These are phyloP conservation scores for Mesorhabditis belari DNA, from an alignment of 2,888 invertebrate species.

Conservation along the genomic window DNA sequence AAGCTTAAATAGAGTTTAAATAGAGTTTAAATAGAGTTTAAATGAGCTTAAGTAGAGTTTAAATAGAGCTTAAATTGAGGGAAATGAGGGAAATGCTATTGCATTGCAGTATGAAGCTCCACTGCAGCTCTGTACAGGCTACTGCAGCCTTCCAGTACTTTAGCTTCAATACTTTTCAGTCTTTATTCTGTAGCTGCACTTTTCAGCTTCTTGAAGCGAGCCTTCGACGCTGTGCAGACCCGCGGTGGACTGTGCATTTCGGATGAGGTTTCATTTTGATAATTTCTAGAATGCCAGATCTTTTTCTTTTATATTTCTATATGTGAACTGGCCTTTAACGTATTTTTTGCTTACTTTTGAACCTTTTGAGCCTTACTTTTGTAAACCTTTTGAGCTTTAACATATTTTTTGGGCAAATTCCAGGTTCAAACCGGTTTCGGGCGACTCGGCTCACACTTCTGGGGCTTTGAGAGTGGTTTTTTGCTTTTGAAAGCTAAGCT, in stretches of 20 bases:
- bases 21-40: too few relatives aligned
- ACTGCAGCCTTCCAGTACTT: too few relatives aligned
- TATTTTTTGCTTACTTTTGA: too few relatives aligned
- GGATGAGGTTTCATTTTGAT: too few relatives aligned
- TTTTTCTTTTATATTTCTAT: too few relatives aligned
- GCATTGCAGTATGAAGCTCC: not conserved
- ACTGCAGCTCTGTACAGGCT: not conserved
- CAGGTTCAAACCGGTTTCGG: slow-evolving; percentile 90
- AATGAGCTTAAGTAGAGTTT: not conserved
- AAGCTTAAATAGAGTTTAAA: too few relatives aligned
- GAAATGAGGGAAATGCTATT: not conserved
- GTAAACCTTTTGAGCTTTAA: too few relatives aligned
- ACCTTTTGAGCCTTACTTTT: too few relatives aligned
- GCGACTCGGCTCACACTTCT: slow-evolving; percentile 82
- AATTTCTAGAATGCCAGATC: too few relatives aligned
- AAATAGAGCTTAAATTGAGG: not conserved
- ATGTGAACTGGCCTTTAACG: too few relatives aligned
- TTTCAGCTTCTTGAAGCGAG: slow-evolving; percentile 69
- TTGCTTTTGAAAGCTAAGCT: not conserved
- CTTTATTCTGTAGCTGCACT: not conserved
- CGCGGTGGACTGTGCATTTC: slow-evolving; percentile 81
- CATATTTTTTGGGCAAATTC: too few relatives aligned
- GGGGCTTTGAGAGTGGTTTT: slow-evolving; percentile 74
- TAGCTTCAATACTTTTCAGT: not conserved
- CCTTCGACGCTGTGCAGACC: slow-evolving; percentile 70